These are phyloP conservation scores for Exaiptasia diaphana DNA, from an alignment of 64 coral and sea anemone genomes.

Conservation along the genomic window DNA sequence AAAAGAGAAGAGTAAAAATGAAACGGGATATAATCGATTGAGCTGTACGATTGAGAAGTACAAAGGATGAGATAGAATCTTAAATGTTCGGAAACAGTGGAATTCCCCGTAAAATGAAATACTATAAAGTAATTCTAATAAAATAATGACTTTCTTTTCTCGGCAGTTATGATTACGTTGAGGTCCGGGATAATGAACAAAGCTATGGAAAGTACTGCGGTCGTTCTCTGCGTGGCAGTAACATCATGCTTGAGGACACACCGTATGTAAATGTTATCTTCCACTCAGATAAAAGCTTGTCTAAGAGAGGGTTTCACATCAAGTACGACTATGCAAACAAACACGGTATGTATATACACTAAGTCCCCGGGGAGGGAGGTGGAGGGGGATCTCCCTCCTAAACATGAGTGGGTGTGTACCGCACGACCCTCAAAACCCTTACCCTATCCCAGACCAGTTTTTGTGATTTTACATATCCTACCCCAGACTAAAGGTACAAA, in stretches of 20 bases:
- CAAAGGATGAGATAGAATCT: no score
- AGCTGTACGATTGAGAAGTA: neutral
- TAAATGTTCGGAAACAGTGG: no score
- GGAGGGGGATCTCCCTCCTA: no score
- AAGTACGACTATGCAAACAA: neutral
- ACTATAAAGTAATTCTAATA: no score
- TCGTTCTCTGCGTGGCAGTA: neutral
- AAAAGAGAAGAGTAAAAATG: neutral
- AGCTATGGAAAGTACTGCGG: constrained; percentile 2
- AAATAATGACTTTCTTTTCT: neutral
- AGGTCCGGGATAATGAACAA: neutral
- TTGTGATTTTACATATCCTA: no score
- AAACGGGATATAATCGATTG: neutral
- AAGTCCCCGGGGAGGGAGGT: no score
- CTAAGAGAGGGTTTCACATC: neutral
- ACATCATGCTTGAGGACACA: neutral
- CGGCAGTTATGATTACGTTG: neutral
- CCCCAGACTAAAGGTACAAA: no score
- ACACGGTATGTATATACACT: neutral
- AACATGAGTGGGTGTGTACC: no score
- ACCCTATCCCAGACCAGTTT: no score
- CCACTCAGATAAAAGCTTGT: neutral
- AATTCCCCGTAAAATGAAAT: no score
- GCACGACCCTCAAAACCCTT: no score
- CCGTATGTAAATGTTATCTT: neutral